These are phyloP conservation scores for Diorhabda elongata DNA, from an alignment of 1,140 invertebrate species.

Conservation along the genomic window DNA sequence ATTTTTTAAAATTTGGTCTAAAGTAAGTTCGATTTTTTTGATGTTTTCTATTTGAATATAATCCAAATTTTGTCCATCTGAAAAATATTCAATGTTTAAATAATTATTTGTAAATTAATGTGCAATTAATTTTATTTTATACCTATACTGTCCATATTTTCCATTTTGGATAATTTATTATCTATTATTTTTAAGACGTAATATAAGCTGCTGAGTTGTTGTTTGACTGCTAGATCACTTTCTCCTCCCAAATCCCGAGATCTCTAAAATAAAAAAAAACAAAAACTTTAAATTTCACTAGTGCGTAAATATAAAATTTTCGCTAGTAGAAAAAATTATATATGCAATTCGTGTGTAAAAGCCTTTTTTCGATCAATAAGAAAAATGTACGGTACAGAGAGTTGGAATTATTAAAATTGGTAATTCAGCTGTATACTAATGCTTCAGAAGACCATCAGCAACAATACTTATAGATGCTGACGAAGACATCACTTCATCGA, in stretches of 20 bases:
- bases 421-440: too few species aligned
- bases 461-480: too few species aligned
- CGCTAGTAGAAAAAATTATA: too few species aligned
- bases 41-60: slow-evolving; percentile 43
- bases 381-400: too few species aligned
- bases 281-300: slow-evolving; percentile 2
- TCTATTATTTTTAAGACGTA: slow-evolving; percentile 78
- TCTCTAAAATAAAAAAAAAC: slow-evolving; percentile 51
- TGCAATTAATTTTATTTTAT: neutral
- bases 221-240: slow-evolving; percentile 78
- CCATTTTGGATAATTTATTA: slow-evolving; percentile 59
- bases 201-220: slow-evolving; percentile 81
- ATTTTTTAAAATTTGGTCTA: slow-evolving; percentile 78
- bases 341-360: too few species aligned
- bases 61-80: slow-evolving; percentile 27
- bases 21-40: slow-evolving; percentile 64
- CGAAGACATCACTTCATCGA: too few species aligned
- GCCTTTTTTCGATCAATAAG: too few species aligned
- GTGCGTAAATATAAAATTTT: too few species aligned
- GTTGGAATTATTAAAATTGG: too few species aligned
- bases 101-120: too few species aligned
- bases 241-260: slow-evolving; percentile 80
- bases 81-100: neutral
- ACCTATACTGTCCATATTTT: slow-evolving; percentile 52
- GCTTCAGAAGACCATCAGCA: too few species aligned